A percentile compares a stretch with the other conserved stretches of the same genome.
Evolutionary conservation across 2,888 invertebrate genomes (phyloP).

Genomic region (Limnephilus lunatus): DNA sequence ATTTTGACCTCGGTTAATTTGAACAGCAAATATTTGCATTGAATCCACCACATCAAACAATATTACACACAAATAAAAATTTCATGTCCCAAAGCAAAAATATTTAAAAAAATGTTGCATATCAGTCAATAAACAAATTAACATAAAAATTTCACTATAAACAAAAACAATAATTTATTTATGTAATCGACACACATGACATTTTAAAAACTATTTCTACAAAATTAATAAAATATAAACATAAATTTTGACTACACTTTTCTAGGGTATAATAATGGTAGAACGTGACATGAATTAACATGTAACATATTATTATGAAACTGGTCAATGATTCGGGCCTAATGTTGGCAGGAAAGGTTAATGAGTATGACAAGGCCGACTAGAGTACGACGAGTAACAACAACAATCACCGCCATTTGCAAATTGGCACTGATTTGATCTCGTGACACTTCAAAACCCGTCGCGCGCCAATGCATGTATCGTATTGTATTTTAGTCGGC

Average conservation of each 20-base stretch:
- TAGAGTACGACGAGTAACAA: not conserved
- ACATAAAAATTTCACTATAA: not conserved
- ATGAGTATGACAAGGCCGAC: too few relatives aligned
- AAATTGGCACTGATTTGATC: too few relatives aligned
- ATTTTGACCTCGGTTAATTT: not conserved
- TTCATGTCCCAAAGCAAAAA: slow-evolving; percentile 13
- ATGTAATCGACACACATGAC: slow-evolving; percentile 48
- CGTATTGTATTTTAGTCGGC: not conserved
- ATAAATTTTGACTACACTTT: not conserved
- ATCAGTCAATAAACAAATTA: not conserved
- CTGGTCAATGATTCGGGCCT: not conserved
- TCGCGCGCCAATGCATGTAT: too few relatives aligned
- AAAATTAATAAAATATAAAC: slow-evolving; percentile 47
- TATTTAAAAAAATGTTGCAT: not conserved
- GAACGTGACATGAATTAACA: not conserved
- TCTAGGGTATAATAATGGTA: not conserved
- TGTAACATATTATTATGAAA: not conserved
- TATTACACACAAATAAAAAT: slow-evolving; percentile 7
- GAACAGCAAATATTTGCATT: not conserved
- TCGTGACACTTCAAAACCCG: too few relatives aligned
- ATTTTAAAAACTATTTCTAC: slow-evolving; percentile 65
- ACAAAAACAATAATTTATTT: slow-evolving; percentile 54
- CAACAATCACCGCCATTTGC: not conserved
- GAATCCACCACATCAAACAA: not conserved
- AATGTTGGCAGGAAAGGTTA: not conserved